Evolutionary conservation across 2,113 vertebrate genomes (phyloP).

Genomic region (Oriolus oriolus): DNA sequence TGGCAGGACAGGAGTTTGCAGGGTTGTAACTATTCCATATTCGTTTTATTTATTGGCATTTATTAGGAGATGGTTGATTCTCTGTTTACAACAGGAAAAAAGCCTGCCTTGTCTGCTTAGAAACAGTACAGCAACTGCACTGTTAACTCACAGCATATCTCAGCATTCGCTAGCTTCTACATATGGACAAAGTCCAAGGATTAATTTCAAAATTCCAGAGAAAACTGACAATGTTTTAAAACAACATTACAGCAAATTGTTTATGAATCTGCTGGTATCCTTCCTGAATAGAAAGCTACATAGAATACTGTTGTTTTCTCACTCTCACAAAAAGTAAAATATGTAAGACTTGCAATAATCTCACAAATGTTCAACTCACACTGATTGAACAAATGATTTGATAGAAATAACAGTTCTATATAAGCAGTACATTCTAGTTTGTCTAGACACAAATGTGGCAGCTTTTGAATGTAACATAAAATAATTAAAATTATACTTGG

Average conservation of each 20-base stretch:
- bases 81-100: neutral
- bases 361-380: slow-evolving; percentile 1
- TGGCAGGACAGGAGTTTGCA: neutral
- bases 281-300: slow-evolving; percentile 56
- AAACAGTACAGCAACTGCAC: neutral
- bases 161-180: neutral
- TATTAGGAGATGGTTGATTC: neutral
- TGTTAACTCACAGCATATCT: neutral
- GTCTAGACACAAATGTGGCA: neutral
- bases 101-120: neutral
- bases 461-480: neutral
- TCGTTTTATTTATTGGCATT: neutral
- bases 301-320: neutral
- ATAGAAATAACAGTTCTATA: slow-evolving; percentile 26
- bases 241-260: slow-evolving; percentile 49
- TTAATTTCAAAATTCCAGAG: neutral
- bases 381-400: slow-evolving; percentile 18
- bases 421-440: slow-evolving; percentile 31
- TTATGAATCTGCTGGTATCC: slow-evolving; percentile 29
- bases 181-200: neutral
- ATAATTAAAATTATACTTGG: neutral
- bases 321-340: slow-evolving; percentile 43
- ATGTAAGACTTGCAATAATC: slow-evolving; percentile 1
- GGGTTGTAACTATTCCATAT: neutral
- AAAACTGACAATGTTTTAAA: slow-evolving; percentile 50